Percentiles rank a stretch among this genome's conserved stretches.
Conservation (phyloP, 2,888 invertebrate species). For the Laspeyria flexula region DNA sequence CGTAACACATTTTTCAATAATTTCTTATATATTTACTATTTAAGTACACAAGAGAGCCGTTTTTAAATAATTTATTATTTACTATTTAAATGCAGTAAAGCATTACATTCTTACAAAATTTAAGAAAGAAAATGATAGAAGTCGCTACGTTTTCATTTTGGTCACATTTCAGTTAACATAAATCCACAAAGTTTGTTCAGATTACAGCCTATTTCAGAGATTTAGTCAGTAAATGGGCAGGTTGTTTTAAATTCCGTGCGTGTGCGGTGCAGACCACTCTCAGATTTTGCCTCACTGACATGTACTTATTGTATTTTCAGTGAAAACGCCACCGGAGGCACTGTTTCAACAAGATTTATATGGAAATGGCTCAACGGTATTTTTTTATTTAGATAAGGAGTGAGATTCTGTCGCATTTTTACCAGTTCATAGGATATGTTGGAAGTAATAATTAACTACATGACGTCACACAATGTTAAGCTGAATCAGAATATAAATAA, state of each 20-base stretch:
- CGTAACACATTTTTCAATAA: too few species aligned
- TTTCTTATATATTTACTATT: too few species aligned
- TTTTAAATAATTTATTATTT: too few species aligned
- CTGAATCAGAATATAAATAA: not conserved
- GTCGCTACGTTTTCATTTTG: too few species aligned
- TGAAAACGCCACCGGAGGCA: slow-evolving; percentile 39
- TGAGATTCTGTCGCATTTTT: not conserved
- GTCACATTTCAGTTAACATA: not conserved
- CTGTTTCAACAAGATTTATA: slow-evolving; percentile 44
- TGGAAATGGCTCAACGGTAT: slow-evolving; percentile 34
- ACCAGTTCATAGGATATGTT: not conserved
- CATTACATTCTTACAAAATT: too few species aligned
- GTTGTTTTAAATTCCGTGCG: slow-evolving; percentile 64
- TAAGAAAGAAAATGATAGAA: too few species aligned
- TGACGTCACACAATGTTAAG: not conserved
- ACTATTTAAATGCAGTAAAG: too few species aligned
- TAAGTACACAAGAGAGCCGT: too few species aligned
- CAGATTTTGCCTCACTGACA: slow-evolving; percentile 52
- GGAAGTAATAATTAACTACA: not conserved
- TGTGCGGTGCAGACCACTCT: slow-evolving; percentile 44
- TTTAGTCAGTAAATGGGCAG: slow-evolving; percentile 50
- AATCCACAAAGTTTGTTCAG: slow-evolving; percentile 9
- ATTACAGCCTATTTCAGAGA: slow-evolving; percentile 38
- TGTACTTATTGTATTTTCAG: slow-evolving; percentile 65
- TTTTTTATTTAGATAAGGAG: slow-evolving; percentile 35